These are phyloP conservation scores for Herpailurus yagouaroundi DNA, from an alignment of 2,113 vertebrate species.

Conservation along the genomic window DNA sequence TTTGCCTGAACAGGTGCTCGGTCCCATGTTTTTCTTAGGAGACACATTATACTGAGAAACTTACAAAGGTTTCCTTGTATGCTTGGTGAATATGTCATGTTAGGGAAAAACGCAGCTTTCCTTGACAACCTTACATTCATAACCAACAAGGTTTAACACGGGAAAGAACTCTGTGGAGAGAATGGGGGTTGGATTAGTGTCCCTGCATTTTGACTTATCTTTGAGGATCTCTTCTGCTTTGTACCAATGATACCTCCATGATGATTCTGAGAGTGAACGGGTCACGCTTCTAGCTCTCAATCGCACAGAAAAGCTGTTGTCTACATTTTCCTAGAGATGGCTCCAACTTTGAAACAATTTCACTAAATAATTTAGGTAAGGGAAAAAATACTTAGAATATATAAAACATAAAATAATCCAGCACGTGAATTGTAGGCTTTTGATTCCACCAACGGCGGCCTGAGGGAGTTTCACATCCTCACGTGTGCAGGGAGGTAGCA, in stretches of 20 bases:
- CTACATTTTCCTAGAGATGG: not conserved
- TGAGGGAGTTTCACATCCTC: not conserved
- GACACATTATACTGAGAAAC: not conserved
- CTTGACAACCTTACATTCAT: not conserved
- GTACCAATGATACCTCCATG: too few relatives aligned
- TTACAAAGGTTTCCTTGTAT: not conserved
- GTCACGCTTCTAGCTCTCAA: not conserved
- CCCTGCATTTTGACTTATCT: not conserved
- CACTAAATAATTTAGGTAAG: not conserved
- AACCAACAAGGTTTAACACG: not conserved
- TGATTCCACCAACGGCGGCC: not conserved
- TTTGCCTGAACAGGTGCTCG: not conserved
- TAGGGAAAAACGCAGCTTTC: not conserved
- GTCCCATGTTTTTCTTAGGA: not conserved
- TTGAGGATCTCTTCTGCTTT: not conserved
- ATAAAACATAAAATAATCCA: not conserved
- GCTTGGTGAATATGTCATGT: not conserved
- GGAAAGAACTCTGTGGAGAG: not conserved
- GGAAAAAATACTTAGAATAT: not conserved
- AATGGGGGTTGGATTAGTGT: not conserved
- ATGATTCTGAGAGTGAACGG: not conserved
- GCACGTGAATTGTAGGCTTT: not conserved
- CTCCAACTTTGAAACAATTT: not conserved
- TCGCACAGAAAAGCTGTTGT: not conserved
- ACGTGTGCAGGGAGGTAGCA: accelerated